Evolutionary conservation across 2,888 invertebrate genomes (phyloP).

Genomic region (Calephelis perditalis): DNA sequence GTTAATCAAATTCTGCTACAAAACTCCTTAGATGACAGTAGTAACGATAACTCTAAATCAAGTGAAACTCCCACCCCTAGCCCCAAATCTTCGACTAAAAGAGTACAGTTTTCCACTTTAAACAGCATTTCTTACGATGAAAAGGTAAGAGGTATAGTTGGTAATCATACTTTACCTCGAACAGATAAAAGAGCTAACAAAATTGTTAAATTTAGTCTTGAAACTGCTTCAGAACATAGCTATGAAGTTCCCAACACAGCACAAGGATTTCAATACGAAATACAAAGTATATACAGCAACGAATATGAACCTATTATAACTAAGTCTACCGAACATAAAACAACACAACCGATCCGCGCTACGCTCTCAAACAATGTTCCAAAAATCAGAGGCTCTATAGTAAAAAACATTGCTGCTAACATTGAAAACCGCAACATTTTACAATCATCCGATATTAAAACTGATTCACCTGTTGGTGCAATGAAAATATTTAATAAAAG

Average conservation of each 20-base stretch:
- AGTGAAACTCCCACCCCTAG: slow-evolving; percentile 71
- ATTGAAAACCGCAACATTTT: slow-evolving; percentile 57
- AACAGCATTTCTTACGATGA: slow-evolving; percentile 79
- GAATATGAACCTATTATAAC: slow-evolving; percentile 85
- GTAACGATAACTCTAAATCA: slow-evolving; percentile 68
- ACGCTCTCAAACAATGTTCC: slow-evolving; percentile 45
- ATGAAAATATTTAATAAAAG: slow-evolving; percentile 72
- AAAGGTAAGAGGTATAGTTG: slow-evolving; percentile 53
- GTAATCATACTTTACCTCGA: slow-evolving; percentile 57
- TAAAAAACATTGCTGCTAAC: slow-evolving; percentile 71
- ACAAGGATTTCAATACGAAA: slow-evolving; percentile 72
- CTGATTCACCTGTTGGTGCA: slow-evolving; percentile 56
- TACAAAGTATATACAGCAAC: slow-evolving; percentile 85
- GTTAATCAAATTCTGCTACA: slow-evolving; percentile 90
- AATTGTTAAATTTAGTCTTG: slow-evolving; percentile 72
- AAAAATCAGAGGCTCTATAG: slow-evolving; percentile 71
- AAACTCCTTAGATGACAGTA: slow-evolving; percentile 81
- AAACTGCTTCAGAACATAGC: slow-evolving; percentile 76
- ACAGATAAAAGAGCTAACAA: slow-evolving; percentile 69
- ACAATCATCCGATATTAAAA: slow-evolving; percentile 51
- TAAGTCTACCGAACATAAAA: slow-evolving; percentile 56
- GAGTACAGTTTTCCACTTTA: slow-evolving; percentile 81
- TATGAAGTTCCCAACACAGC: slow-evolving; percentile 80
- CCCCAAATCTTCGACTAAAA: slow-evolving; percentile 71
- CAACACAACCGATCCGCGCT: slow-evolving; percentile 50